A percentile compares a stretch with the other conserved stretches of the same genome.
Conservation (phyloP, 2,113 vertebrate genomes). For the Trogon melanurus region DNA sequence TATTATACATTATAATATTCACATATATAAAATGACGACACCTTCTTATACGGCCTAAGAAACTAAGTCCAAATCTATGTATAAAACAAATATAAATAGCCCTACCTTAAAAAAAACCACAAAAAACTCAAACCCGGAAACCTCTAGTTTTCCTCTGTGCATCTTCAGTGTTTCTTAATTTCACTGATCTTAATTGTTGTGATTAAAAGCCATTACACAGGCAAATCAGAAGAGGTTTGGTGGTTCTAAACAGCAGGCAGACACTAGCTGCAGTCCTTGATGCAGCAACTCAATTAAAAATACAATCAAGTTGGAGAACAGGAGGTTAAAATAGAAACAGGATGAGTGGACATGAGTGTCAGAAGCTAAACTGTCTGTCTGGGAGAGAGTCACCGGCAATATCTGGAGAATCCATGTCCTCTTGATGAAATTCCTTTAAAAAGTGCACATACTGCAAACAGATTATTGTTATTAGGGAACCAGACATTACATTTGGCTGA, state of each 20-base stretch:
- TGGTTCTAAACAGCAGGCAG: constrained; percentile 15
- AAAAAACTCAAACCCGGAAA: neutral
- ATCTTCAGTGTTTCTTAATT: constrained; percentile 29
- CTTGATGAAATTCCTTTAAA: constrained; percentile 7
- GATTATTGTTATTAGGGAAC: constrained; percentile 18
- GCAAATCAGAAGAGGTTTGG: neutral
- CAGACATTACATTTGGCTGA: constrained; percentile 50
- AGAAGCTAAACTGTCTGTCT: neutral
- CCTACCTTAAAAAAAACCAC: neutral
- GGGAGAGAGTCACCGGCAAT: neutral
- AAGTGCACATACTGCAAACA: neutral
- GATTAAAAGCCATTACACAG: constrained; percentile 31
- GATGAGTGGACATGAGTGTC: neutral
- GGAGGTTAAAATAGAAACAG: neutral
- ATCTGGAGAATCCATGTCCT: neutral
- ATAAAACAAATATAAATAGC: neutral
- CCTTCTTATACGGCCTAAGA: neutral
- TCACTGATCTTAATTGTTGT: neutral
- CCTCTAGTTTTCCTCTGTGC: neutral
- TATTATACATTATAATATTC: neutral
- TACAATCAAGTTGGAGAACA: constrained; percentile 35
- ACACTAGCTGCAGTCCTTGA: neutral
- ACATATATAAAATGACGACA: neutral
- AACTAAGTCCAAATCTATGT: neutral
- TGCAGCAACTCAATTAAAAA: constrained; percentile 46